Evolutionary conservation across 2,113 vertebrate genomes (phyloP).

Genomic region (Naja naja): DNA sequence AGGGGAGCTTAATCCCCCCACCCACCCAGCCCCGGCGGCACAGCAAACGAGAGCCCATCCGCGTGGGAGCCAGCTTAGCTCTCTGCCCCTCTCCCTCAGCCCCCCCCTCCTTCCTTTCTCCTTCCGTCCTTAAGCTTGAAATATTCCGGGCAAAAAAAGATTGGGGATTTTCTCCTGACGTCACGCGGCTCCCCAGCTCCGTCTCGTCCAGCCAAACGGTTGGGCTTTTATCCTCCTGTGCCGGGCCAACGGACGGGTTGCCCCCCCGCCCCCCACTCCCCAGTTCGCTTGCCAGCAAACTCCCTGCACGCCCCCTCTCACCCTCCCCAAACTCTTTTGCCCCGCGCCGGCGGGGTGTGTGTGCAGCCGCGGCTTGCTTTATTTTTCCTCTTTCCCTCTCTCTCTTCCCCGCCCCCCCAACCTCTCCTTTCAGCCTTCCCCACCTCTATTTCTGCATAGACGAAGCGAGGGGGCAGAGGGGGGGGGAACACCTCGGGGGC

Average conservation of each 20-base stretch:
- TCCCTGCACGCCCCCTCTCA: neutral
- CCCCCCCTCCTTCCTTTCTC: neutral
- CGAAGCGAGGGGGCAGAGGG: neutral
- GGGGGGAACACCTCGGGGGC: neutral
- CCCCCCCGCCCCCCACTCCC: neutral
- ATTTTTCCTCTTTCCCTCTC: neutral
- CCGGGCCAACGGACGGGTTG: slow-evolving; percentile 15
- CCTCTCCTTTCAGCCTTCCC: slow-evolving; percentile 60
- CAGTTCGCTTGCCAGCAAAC: slow-evolving; percentile 66
- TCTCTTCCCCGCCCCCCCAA: neutral
- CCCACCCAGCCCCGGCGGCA: neutral
- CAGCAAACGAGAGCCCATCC: neutral
- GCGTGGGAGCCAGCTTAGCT: neutral
- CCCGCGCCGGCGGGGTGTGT: neutral
- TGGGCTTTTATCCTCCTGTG: neutral
- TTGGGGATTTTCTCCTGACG: slow-evolving; percentile 92
- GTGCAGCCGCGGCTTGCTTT: neutral
- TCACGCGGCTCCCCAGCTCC: slow-evolving; percentile 77
- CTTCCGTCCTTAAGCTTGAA: neutral
- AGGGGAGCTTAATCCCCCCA: neutral
- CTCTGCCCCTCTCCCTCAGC: neutral
- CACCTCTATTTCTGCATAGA: slow-evolving; percentile 62
- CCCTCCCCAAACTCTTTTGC: neutral
- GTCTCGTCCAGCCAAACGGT: neutral
- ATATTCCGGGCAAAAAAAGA: slow-evolving; percentile 65